A percentile compares a stretch with the other conserved stretches of the same genome.
Conservation (phyloP, 2,113 vertebrate species). For the Oreochromis aureus region DNA sequence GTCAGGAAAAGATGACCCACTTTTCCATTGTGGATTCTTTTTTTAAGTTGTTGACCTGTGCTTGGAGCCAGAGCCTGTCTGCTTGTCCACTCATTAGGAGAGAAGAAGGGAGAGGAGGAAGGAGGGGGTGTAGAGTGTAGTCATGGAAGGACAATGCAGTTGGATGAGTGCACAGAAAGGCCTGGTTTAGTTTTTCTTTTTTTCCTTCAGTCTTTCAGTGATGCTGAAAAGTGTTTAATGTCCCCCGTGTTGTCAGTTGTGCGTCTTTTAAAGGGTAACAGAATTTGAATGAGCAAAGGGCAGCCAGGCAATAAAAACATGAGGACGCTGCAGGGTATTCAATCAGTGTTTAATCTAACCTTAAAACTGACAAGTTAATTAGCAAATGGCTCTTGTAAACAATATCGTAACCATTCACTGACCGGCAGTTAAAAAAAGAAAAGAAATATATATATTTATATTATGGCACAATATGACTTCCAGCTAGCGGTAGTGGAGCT, state of each 20-base stretch:
- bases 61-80: conserved; percentile 40
- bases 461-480: not conserved
- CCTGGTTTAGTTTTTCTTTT: not conserved
- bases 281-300: not conserved
- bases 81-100: conserved; percentile 30
- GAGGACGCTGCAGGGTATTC: not conserved
- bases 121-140: not conserved
- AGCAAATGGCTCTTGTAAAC: not conserved
- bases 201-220: not conserved
- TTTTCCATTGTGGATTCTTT: conserved; percentile 41
- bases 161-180: not conserved
- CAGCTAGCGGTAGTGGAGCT: not conserved
- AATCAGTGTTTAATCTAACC: conserved; percentile 10
- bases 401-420: not conserved
- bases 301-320: conserved; percentile 1
- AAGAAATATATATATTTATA: not conserved
- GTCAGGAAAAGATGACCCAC: conserved; percentile 46
- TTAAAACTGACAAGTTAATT: conserved; percentile 19
- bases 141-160: conserved; percentile 10
- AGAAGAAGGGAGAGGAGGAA: not conserved
- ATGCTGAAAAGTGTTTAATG: not conserved
- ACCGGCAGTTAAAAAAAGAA: not conserved
- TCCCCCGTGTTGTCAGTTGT: not conserved
- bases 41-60: conserved; percentile 40
- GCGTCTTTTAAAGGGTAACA: not conserved